Base-by-base conservation (phyloP, 1,140 invertebrate genomes). In the Caenorhabditis latens region DNA sequence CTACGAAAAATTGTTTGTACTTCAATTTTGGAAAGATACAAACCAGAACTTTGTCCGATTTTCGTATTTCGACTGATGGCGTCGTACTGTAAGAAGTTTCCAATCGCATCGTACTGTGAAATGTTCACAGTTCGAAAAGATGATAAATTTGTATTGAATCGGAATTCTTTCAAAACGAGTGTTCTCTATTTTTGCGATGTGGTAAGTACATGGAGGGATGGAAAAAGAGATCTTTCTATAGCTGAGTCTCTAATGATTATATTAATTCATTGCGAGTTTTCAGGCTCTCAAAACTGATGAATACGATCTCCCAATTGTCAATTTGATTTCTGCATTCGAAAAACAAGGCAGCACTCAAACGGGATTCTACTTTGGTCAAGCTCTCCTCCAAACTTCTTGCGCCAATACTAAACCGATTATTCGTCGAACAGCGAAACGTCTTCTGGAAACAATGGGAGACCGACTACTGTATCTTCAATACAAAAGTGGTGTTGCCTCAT, bases 21-120 rank as follows among this genome's bases (percentile, higher is more conserved):
- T 2, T 14, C 46, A 14, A 50, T 79, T 53, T 14, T 79, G 71
- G 46, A 79, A n/a, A 53, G 24, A 24, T 43, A 79, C 24, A 16
- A 21, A 7, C n/a, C 43, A 11, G 32, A 50, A 2, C 9, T 79
- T 50, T 79, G 71, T 24, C n/a, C 71, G 11, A 24, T 50, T 50
- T 79, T 79, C 14, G 71, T 79, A 6, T 79, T 79, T n/a, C 71
- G 71, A 50, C 14, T 79, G 71, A 48, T 79, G 4, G n/a, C 71
- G 0, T 13, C 71, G 9, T 79, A 79, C 46, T 79, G 71, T 79
- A 50, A 50, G n/a, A 79, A 46, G 46, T 53, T 19, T 79, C 71
- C 71, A 5, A 19, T 79, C 9, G 71, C 71, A 4, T 79, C 71
- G 16, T 79, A 50, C 11, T 24, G 46, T 53, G 71, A 79, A 24